These are phyloP conservation scores for Perognathus longimembris DNA, from an alignment of 2,113 vertebrate genomes.

Conservation along the genomic window DNA sequence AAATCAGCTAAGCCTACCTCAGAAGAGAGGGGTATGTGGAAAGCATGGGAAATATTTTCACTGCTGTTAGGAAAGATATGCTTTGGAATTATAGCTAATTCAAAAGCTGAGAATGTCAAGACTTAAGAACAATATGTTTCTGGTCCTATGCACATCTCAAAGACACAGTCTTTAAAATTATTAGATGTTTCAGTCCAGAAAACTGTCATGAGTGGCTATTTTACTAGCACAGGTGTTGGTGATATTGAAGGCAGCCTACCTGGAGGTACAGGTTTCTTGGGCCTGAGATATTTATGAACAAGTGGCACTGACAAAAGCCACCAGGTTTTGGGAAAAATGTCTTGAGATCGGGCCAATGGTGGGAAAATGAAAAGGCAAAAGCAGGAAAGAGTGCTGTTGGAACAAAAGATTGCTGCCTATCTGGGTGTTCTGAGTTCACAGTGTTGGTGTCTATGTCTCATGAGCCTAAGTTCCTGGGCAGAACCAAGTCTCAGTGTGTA, in stretches of 20 bases:
- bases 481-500: neutral
- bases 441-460: neutral
- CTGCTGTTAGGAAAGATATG: neutral
- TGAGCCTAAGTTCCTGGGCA: neutral
- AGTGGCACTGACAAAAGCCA: neutral
- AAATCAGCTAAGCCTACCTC: neutral
- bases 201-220: neutral
- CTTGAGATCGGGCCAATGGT: neutral
- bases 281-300: neutral
- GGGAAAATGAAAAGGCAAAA: neutral
- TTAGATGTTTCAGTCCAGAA: neutral
- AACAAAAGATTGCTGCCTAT: neutral
- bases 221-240: neutral
- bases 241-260: neutral
- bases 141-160: neutral
- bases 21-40: neutral
- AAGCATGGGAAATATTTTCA: neutral
- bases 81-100: neutral
- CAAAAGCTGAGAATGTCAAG: neutral
- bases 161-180: neutral
- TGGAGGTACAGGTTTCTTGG: neutral
- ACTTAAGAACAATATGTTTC: neutral
- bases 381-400: neutral
- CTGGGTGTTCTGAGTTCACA: neutral
- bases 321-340: neutral